Base-by-base conservation (phyloP, 1,140 invertebrate genomes). In the Brachionus rubens region DNA sequence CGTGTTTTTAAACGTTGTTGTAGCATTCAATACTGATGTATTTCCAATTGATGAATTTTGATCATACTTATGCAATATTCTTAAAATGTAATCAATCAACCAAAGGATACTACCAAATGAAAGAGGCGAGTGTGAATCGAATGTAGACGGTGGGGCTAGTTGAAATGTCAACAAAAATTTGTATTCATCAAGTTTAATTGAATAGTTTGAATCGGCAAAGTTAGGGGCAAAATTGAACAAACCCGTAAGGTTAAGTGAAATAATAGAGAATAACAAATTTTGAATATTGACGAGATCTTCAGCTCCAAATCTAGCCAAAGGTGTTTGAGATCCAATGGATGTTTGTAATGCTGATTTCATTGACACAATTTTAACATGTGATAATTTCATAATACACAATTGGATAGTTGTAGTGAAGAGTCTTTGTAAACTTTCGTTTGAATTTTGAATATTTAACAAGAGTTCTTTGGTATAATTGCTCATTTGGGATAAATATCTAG, bases 71-170 rank as follows among this genome's bases (percentile, higher is more conserved):
- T 72, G 46, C 24, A 54, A 72, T 21, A 72, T 30, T 33, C 30
- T 72, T 10, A 72, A 36, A 19, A 48, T 36, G 33, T 50, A 50
- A 36, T 72, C 68, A 40, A 72, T 36, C 19, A 50, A 14, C 68
- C 68, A 72, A 3, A 72, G 46, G 30, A 72, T 50, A 50, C 68
- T 72, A 19, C 68, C 68, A 24, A 72, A 72, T 24, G 68, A 72
- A 3, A 72, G n/a, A 19, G 68, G 30, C 10, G 46, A 36, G 33
- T 72, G 46, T 40, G 50, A 21, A n/a, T 72, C 68, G 24, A 72
- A 72, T 28, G 68, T 19, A 26, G 68, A 72, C 50, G 68, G 68
- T 54, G 46, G 68, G 10, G 68, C 24, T 40, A 72, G 28, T 48
- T 72, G 68, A 4, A 48, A 48, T 50, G 30, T 30, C 24, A 72